Evolutionary conservation across 2,888 invertebrate genomes (phyloP), one percentile per base, ranked within the genome.

Genomic region (Nyleta sp.): DNA sequence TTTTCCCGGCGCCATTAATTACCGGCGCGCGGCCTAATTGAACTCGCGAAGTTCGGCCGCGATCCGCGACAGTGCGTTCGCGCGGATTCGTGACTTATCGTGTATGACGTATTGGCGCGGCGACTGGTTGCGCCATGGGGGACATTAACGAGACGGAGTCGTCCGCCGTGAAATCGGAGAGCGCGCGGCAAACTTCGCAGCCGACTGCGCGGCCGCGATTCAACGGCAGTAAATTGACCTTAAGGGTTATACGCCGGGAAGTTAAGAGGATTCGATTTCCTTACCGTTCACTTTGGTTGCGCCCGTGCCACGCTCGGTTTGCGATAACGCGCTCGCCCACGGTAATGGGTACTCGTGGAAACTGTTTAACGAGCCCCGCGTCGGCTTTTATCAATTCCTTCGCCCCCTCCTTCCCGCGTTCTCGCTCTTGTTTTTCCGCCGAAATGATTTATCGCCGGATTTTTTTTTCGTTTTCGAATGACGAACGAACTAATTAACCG

Each of bases 401-500:
- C n/a, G 31, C 22, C 28, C 2, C 8, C n/a, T n/a, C n/a, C n/a
- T n/a, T n/a, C n/a, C n/a, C n/a, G n/a, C n/a, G n/a, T n/a, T n/a
- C n/a, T n/a, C n/a, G n/a, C n/a, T n/a, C n/a, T n/a, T n/a, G 28
- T 10, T 28, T 28, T 31, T 31, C 35, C 13, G 59, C 18, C 18
- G 48, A 48, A 11, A 57, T 68, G 57, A 48, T 68, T 55, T 38
- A n/a, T 8, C 38, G n/a, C 38, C n/a, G n/a, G 3, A 81, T 35
- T 80, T 86, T 82, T 84, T 38, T 20, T 44, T 20, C 13, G 42
- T 64, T 24, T 50, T 74, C 82, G 82, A 87, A 89, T 86, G 87
- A 89, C 87, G 87, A 82, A 83, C 82, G 80, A 85, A 85, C 88
- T 89, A 89, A 89, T 89, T 89, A 89, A 89, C 87, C 86, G 82